Conservation (phyloP, 2,113 vertebrate genomes). For the Hiodon tergisus region DNA sequence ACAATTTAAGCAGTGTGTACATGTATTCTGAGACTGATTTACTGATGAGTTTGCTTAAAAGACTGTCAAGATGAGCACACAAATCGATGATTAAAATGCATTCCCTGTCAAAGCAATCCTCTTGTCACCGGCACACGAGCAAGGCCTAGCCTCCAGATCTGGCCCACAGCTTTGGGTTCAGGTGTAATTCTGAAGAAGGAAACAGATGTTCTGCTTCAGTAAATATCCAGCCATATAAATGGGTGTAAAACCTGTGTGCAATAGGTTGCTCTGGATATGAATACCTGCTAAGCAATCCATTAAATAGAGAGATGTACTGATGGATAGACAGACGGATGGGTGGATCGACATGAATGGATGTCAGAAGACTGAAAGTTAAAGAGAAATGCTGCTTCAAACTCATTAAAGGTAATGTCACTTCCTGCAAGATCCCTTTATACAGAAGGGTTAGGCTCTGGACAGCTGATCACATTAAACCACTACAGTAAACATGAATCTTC, state of each 20-base stretch:
- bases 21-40: slow-evolving; percentile 34
- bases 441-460: not conserved
- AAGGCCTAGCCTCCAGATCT: no score
- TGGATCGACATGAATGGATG: no score
- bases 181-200: no score
- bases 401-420: not conserved
- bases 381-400: not conserved
- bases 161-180: no score
- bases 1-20: not conserved
- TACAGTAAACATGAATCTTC: slow-evolving; percentile 47
- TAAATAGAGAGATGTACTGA: no score
- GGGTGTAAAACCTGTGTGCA: not conserved
- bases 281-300: not conserved
- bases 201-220: not conserved
- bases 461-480: slow-evolving; percentile 12
- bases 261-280: not conserved
- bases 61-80: slow-evolving; percentile 30
- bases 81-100: slow-evolving; percentile 38
- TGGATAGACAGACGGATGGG: no score
- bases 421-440: not conserved
- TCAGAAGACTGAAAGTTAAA: no score
- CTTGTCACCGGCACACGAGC: no score
- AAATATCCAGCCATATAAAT: not conserved
- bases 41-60: slow-evolving; percentile 25
- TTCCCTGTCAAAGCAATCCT: not conserved